Evolutionary conservation across 2,888 invertebrate genomes (phyloP).

Genomic region (Minunthozetes semirufus): DNA sequence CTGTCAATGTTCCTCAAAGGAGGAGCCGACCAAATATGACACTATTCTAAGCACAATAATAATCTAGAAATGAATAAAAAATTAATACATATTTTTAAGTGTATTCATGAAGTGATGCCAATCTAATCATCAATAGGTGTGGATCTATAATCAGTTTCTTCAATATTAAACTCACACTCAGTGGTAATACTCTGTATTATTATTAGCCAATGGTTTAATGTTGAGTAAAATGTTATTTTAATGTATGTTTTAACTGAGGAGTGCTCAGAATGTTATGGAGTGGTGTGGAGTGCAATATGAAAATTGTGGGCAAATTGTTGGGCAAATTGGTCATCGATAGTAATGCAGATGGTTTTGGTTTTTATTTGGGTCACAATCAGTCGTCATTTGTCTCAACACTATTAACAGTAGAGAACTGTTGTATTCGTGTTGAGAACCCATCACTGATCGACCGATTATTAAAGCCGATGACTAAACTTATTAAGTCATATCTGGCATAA

Average conservation of each 20-base stretch:
- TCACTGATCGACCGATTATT: slow-evolving; percentile 17
- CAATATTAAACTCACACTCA: too few relatives aligned
- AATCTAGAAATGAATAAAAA: slow-evolving; percentile 16
- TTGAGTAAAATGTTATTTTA: neutral
- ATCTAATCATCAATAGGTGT: slow-evolving; percentile 29
- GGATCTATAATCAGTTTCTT: slow-evolving; percentile 1
- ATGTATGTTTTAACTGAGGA: neutral
- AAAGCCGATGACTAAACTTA: slow-evolving; percentile 21
- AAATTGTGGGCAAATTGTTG: neutral
- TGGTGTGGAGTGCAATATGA: too few relatives aligned
- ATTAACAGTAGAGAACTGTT: neutral
- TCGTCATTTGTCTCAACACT: neutral
- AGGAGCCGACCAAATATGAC: neutral
- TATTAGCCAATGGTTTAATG: neutral
- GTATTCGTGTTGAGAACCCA: slow-evolving; percentile 17
- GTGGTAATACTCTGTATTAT: neutral
- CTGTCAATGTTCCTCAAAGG: slow-evolving; percentile 2
- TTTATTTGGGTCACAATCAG: slow-evolving; percentile 13
- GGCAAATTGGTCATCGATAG: neutral
- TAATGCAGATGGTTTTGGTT: slow-evolving; percentile 20
- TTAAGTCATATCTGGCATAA: neutral
- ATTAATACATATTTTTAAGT: slow-evolving; percentile 15
- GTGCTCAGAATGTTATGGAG: too few relatives aligned
- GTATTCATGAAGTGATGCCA: neutral
- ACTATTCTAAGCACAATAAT: neutral